Conservation (phyloP, 2,888 invertebrate species). For the Carabus problematicus region DNA sequence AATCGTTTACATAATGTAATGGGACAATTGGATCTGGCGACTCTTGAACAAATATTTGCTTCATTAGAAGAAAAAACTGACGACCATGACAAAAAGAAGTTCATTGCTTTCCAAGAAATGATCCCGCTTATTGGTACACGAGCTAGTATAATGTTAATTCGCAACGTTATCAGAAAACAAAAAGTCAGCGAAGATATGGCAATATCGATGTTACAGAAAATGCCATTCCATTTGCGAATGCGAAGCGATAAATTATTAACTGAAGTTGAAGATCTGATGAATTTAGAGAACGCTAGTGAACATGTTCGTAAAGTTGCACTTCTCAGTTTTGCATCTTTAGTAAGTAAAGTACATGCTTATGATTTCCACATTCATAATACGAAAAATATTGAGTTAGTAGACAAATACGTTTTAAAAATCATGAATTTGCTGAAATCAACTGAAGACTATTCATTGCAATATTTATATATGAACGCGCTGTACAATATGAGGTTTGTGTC, state of each 20-base stretch:
- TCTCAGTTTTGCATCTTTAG: constrained; percentile 59
- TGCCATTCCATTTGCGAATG: constrained; percentile 58
- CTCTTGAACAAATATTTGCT: constrained; percentile 52
- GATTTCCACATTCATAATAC: neutral
- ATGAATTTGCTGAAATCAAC: constrained; percentile 46
- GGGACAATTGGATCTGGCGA: constrained; percentile 51
- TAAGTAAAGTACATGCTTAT: constrained; percentile 53
- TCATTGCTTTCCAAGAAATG: constrained; percentile 57
- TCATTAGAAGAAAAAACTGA: constrained; percentile 45
- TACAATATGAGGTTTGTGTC: constrained; percentile 59
- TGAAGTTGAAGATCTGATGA: constrained; percentile 54
- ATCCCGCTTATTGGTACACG: constrained; percentile 61
- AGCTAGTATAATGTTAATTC: constrained; percentile 56
- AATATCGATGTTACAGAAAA: constrained; percentile 54
- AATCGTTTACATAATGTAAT: constrained; percentile 54
- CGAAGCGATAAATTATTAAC: constrained; percentile 56
- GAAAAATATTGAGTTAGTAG: constrained; percentile 12
- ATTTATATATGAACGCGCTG: constrained; percentile 60
- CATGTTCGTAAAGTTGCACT: constrained; percentile 56
- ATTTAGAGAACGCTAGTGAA: constrained; percentile 47
- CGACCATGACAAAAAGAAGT: constrained; percentile 44
- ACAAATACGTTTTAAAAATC: constrained; percentile 39
- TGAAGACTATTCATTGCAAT: constrained; percentile 54
- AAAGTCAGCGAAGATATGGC: constrained; percentile 53
- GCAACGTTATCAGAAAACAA: constrained; percentile 54